Percentiles rank a stretch among this genome's conserved stretches.
phyloP scores from a whole-genome alignment of 2,888 invertebrate species.

The Cheiracanthium punctorium region DNA sequence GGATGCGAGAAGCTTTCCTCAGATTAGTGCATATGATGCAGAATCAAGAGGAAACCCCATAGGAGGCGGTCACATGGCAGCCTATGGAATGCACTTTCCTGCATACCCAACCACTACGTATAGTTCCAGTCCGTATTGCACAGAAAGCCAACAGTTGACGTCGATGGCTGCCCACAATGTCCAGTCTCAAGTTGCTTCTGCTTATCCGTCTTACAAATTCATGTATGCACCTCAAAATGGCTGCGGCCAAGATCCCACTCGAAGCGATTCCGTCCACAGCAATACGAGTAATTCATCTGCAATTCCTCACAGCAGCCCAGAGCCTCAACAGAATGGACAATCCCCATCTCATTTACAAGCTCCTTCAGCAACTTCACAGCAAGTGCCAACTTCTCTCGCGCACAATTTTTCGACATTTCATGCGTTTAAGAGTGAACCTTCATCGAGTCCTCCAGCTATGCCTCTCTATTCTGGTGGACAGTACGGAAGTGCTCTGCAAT shows the following conservation, averaged over 20 bases:
- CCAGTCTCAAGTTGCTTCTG: background rate
- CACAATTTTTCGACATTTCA: background rate
- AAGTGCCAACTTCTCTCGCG: background rate
- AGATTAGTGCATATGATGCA: slow-evolving; percentile 14
- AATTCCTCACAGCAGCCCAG: background rate
- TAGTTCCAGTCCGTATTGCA: background rate
- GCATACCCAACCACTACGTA: slow-evolving; percentile 6
- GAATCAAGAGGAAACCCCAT: slow-evolving; percentile 13
- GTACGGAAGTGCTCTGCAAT: background rate
- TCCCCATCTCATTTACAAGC: background rate
- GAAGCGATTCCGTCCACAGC: slow-evolving; percentile 18
- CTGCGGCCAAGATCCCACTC: background rate
- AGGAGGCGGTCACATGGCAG: background rate
- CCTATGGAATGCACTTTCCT: slow-evolving; percentile 32
- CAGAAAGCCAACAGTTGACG: background rate
- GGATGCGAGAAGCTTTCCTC: slow-evolving; percentile 25
- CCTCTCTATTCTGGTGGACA: background rate
- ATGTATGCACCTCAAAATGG: background rate
- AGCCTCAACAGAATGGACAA: background rate
- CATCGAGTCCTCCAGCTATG: background rate
- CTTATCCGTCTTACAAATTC: slow-evolving; percentile 18
- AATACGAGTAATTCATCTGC: slow-evolving; percentile 9
- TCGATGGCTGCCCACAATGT: background rate
- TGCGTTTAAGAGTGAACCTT: background rate
- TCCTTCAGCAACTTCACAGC: background rate